Evolutionary conservation across 2,113 vertebrate genomes (phyloP).

Genomic region (Cyanocitta stelleri): DNA sequence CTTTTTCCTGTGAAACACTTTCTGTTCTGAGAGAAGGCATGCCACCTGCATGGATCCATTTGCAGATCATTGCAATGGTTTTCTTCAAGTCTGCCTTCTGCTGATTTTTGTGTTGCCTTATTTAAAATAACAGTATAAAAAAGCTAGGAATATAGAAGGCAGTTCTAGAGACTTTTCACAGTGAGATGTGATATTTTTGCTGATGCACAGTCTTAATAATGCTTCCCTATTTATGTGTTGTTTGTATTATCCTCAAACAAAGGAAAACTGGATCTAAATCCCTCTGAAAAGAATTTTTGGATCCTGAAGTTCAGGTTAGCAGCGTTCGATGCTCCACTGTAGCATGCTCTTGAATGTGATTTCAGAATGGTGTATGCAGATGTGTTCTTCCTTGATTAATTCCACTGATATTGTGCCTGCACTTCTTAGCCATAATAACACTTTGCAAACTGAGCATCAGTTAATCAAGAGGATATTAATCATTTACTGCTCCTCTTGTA

Average conservation of each 20-base stretch:
- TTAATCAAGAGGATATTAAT: neutral
- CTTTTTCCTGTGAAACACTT: neutral
- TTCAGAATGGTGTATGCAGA: neutral
- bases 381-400: neutral
- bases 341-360: neutral
- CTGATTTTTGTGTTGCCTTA: neutral
- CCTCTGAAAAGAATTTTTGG: neutral
- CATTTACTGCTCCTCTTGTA: neutral
- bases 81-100: neutral
- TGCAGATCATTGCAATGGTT: neutral
- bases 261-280: neutral
- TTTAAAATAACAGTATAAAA: neutral
- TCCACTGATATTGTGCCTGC: neutral
- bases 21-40: neutral
- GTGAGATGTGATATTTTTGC: neutral
- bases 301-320: neutral
- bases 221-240: accelerated
- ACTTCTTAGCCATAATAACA: neutral
- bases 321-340: neutral
- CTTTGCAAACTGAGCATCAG: neutral
- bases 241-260: neutral
- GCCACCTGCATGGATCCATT: neutral
- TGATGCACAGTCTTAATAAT: neutral
- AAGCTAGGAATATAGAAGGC: neutral
- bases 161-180: neutral